These are phyloP conservation scores for Hetaerina titia DNA, from an alignment of 2,888 invertebrate species.

Conservation along the genomic window DNA sequence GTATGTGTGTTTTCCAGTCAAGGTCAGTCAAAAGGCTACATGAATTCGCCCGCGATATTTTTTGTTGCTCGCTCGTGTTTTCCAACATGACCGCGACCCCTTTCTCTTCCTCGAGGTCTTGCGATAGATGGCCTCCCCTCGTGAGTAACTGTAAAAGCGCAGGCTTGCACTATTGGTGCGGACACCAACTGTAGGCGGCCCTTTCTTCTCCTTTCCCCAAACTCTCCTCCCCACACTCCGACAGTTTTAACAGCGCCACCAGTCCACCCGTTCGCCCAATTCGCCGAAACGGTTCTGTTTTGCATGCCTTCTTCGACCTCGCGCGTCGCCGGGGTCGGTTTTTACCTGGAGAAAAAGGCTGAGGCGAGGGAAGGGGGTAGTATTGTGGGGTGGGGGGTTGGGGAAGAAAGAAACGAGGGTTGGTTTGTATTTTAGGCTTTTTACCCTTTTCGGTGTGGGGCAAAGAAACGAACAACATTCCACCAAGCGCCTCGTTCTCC, in stretches of 20 bases:
- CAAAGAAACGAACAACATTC: neutral
- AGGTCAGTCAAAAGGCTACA: too few relatives aligned
- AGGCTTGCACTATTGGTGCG: neutral
- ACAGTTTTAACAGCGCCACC: neutral
- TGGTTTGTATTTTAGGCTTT: neutral
- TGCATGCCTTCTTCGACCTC: neutral
- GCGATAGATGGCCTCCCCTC: neutral
- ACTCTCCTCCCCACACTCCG: neutral
- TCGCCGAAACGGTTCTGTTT: conserved; percentile 2
- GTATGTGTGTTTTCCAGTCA: too few relatives aligned
- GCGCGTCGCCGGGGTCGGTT: neutral
- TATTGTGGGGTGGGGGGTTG: neutral
- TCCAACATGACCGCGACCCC: neutral
- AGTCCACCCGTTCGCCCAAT: neutral
- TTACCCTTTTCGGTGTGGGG: conserved; percentile 2
- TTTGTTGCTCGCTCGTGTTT: neutral
- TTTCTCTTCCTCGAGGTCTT: neutral
- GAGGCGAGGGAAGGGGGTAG: neutral
- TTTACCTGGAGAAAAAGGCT: neutral
- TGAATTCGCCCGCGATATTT: too few relatives aligned
- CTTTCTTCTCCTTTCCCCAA: neutral
- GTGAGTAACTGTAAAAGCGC: neutral
- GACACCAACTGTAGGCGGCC: neutral
- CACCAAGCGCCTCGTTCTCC: neutral
- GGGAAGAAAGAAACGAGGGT: too few relatives aligned